Percentiles rank a stretch among this genome's conserved stretches.
These are phyloP conservation scores for Alauda arvensis DNA, from an alignment of 2,797 vertebrate genomes.

Conservation along the genomic window DNA sequence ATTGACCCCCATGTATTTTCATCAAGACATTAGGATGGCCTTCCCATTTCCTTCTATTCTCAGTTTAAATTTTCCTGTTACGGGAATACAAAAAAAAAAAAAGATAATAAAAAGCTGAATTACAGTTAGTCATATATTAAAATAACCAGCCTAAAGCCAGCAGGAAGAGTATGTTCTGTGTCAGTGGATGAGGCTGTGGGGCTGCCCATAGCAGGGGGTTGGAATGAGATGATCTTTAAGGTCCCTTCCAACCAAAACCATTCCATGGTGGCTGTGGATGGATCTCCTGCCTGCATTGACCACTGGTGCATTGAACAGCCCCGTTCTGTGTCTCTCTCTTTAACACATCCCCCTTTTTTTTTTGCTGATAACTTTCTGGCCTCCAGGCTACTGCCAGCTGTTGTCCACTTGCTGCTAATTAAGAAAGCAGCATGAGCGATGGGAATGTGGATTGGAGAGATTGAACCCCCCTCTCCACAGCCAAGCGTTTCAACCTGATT, in stretches of 20 bases:
- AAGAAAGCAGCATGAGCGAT: slow-evolving; percentile 47
- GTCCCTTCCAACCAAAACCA: background rate
- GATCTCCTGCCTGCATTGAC: background rate
- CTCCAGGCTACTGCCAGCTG: slow-evolving; percentile 34
- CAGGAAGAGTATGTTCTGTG: slow-evolving; percentile 9
- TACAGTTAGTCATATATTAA: slow-evolving; percentile 1
- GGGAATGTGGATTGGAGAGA: background rate
- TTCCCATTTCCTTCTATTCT: slow-evolving; percentile 57
- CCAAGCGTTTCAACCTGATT: slow-evolving; percentile 38
- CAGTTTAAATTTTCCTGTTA: slow-evolving; percentile 29
- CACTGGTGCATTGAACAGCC: background rate
- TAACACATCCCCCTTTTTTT: background rate
- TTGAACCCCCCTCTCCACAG: background rate
- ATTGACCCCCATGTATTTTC: background rate
- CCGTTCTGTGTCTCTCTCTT: background rate
- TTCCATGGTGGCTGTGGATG: background rate
- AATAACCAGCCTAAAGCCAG: background rate
- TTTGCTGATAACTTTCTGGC: slow-evolving; percentile 16
- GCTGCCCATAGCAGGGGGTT: background rate
- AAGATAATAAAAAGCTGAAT: background rate
- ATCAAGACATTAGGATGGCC: background rate
- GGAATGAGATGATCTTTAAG: background rate
- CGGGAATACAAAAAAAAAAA: background rate
- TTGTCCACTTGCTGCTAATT: slow-evolving; percentile 47
- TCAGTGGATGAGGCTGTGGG: fast-evolving